Evolutionary conservation across 2,888 invertebrate species (phyloP).

Genomic region (Pachymerium ferrugineum): DNA sequence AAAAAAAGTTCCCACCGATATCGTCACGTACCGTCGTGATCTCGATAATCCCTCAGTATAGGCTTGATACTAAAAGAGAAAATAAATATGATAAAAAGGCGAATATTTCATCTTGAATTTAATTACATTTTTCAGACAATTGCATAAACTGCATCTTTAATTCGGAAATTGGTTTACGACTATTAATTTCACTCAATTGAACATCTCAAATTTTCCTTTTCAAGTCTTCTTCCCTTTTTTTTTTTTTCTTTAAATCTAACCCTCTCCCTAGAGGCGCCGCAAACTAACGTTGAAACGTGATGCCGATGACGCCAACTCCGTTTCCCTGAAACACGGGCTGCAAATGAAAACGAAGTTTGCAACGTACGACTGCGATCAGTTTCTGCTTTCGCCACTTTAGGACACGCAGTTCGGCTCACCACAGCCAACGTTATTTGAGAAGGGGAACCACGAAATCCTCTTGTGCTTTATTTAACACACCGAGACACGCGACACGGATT

Average conservation of each 20-base stretch:
- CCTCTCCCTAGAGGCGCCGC: slow-evolving; percentile 7
- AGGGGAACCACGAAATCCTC: slow-evolving; percentile 1
- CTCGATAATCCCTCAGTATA: no score
- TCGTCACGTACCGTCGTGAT: no score
- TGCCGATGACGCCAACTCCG: background rate
- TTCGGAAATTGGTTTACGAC: background rate
- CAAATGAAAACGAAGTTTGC: background rate
- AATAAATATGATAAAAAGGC: background rate
- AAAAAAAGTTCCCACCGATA: no score
- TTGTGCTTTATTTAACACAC: slow-evolving; percentile 10
- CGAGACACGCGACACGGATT: slow-evolving; percentile 11
- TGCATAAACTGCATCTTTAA: background rate
- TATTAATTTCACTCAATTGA: background rate
- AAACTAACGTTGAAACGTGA: background rate
- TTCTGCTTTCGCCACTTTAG: background rate
- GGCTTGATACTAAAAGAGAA: background rate
- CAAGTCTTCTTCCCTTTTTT: background rate
- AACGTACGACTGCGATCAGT: background rate
- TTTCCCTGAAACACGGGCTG: background rate
- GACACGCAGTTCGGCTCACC: background rate
- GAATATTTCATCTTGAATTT: background rate
- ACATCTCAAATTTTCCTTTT: background rate
- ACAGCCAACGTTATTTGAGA: slow-evolving; percentile 12
- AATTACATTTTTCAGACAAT: background rate
- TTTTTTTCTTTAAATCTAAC: background rate